Conservation (phyloP, 2,888 invertebrate genomes). For the Dasypogon diadema region DNA sequence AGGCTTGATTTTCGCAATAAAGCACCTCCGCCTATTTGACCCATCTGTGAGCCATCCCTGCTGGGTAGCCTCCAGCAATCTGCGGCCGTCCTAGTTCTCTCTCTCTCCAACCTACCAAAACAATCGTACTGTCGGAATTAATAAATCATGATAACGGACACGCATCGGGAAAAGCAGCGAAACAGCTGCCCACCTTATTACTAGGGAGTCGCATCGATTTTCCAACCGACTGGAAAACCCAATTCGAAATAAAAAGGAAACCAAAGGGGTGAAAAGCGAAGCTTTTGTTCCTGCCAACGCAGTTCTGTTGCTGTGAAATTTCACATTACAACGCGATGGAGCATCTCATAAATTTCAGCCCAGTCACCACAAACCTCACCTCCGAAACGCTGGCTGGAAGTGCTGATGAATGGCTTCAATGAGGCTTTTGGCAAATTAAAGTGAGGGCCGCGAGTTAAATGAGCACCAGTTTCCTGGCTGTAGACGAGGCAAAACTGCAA, state of each 20-base stretch:
- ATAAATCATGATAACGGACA: constrained; percentile 45
- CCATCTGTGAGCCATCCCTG: not conserved
- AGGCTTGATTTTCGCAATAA: not conserved
- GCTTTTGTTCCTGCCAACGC: not conserved
- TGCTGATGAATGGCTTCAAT: constrained; percentile 45
- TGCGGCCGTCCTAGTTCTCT: constrained; percentile 13
- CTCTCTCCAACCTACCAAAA: not conserved
- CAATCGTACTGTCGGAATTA: not conserved
- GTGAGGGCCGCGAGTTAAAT: constrained; percentile 24
- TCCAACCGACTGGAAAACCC: not conserved
- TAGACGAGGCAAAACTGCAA: constrained; percentile 6
- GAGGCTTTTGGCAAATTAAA: constrained; percentile 41
- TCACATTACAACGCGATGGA: constrained; percentile 18
- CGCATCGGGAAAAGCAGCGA: constrained; percentile 9
- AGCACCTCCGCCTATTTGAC: not conserved
- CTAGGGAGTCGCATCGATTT: constrained; percentile 34
- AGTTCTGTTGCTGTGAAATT: constrained; percentile 16
- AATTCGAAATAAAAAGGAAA: not conserved
- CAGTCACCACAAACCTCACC: constrained; percentile 21
- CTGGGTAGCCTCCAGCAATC: too few species aligned
- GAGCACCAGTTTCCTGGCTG: constrained; percentile 4
- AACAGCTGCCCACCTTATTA: constrained; percentile 19
- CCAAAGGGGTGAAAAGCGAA: not conserved
- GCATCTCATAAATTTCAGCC: constrained; percentile 40
- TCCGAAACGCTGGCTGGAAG: constrained; percentile 21